Percentiles rank a stretch among this genome's conserved stretches.
Conservation (phyloP, 2,113 vertebrate genomes). For the Dipodomys ordii region DNA sequence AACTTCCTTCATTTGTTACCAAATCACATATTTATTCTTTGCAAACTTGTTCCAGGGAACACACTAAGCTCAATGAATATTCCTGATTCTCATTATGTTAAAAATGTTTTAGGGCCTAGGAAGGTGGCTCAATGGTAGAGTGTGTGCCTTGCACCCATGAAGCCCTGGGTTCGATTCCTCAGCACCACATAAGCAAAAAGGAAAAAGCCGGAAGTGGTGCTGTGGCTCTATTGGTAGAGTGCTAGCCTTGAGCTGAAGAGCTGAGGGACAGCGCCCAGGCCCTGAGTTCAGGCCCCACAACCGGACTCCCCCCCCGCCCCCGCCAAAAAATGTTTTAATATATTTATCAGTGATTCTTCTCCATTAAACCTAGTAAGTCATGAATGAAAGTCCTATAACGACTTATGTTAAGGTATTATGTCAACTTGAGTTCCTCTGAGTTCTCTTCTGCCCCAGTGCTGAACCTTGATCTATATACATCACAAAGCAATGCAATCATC, state of each 20-base stretch:
- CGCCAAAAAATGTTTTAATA: not conserved
- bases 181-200: no score
- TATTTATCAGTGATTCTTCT: not conserved
- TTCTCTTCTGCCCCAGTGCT: not conserved
- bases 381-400: not conserved
- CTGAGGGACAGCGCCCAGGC: no score
- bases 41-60: not conserved
- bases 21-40: conserved; percentile 29
- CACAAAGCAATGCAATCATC: not conserved
- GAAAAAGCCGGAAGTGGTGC: no score
- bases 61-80: not conserved
- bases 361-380: not conserved
- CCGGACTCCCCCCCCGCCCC: no score
- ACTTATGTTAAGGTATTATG: not conserved
- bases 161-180: no score
- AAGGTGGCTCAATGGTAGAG: no score
- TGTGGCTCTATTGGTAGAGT: no score
- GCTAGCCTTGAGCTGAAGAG: no score
- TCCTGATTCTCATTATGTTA: not conserved
- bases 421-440: not conserved
- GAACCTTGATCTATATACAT: not conserved
- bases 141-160: no score
- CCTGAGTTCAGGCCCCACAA: no score
- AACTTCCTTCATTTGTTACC: not conserved
- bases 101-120: not conserved